These are phyloP conservation scores for Sarcophilus harrisii DNA, from an alignment of 2,797 vertebrate genomes.

Conservation along the genomic window DNA sequence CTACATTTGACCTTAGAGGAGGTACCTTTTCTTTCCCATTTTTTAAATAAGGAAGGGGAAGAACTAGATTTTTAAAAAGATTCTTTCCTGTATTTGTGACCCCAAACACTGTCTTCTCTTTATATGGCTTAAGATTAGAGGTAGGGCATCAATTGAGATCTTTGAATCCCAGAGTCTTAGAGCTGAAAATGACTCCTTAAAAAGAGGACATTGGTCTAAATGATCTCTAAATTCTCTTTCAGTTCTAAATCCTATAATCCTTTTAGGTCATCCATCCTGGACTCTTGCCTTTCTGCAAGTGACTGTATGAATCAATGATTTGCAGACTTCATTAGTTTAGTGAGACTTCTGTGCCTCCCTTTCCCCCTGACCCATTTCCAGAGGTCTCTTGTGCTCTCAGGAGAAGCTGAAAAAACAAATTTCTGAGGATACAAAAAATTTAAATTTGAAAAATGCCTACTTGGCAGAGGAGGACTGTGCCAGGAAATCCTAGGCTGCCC, in stretches of 20 bases:
- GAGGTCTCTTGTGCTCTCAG: not conserved
- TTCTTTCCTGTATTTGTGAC: not conserved
- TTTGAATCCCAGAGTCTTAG: not conserved
- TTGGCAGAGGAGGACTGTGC: not conserved
- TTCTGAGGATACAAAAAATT: not conserved
- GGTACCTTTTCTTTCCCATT: not conserved
- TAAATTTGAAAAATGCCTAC: not conserved
- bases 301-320: not conserved
- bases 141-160: not conserved
- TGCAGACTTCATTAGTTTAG: constrained; percentile 2
- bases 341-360: not conserved
- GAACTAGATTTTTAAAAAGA: not conserved
- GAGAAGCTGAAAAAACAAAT: not conserved
- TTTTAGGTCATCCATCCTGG: not conserved
- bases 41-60: not conserved
- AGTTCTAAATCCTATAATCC: not conserved
- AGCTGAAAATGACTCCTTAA: not conserved
- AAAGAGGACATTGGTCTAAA: not conserved
- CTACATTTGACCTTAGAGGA: not conserved
- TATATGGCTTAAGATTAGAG: not conserved
- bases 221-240: not conserved
- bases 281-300: not conserved
- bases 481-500: not conserved
- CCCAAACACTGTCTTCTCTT: not conserved
- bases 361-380: constrained; percentile 3